phyloP scores from a whole-genome alignment of 1,140 invertebrate species.

The Drosophila ananassae region DNA sequence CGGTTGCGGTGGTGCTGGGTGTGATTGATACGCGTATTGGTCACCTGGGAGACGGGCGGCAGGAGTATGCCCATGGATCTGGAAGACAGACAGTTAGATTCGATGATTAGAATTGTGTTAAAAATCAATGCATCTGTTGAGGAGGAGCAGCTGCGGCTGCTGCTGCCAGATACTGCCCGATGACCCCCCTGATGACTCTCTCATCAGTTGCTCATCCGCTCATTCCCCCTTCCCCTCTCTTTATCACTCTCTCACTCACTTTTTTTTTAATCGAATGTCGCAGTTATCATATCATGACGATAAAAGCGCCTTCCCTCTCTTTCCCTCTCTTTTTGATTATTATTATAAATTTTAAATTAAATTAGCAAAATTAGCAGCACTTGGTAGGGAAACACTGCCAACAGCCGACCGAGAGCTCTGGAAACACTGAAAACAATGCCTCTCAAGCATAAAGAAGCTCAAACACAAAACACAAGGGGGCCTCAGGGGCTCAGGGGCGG shows the following conservation, averaged over 20 bases:
- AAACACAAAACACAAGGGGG: conserved; percentile 15
- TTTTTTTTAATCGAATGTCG: conserved; percentile 16
- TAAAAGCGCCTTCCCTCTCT: neutral
- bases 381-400: conserved; percentile 20
- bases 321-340: neutral
- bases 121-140: conserved; percentile 63
- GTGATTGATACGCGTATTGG: conserved; percentile 84
- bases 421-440: conserved; percentile 46
- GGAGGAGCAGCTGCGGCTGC: conserved; percentile 8
- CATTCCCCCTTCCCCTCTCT: neutral
- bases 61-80: conserved; percentile 92
- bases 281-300: conserved; percentile 31
- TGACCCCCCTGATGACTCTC: conserved; percentile 1
- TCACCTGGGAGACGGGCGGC: conserved; percentile 88
- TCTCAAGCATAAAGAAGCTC: conserved; percentile 33
- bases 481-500: neutral
- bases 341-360: conserved; percentile 44
- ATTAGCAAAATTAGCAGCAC: conserved; percentile 43
- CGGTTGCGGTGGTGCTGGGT: conserved; percentile 93
- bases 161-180: neutral
- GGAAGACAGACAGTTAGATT: conserved; percentile 43
- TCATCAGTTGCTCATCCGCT: neutral
- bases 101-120: conserved; percentile 1
- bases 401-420: neutral
- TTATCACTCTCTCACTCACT: neutral